Evolutionary conservation across 2,797 vertebrate species (phyloP), one percentile per base, ranked within the genome.

Genomic region (Pempheris klunzingeri): DNA sequence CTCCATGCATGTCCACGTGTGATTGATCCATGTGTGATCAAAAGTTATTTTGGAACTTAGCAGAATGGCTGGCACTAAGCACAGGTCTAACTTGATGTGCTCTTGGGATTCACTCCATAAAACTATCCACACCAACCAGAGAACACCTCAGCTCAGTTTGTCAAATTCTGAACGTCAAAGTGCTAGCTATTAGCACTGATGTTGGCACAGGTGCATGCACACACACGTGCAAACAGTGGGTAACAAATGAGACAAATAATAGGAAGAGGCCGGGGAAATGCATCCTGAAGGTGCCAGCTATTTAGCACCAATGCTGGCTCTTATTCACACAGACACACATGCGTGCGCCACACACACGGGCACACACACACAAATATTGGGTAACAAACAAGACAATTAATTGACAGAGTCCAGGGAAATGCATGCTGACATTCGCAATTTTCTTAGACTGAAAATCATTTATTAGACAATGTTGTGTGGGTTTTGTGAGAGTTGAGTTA

Each of bases 401-500:
- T 86, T 85, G 84, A 85, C 86, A 78, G 78, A 84, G 82, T 84
- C 77, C 34, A 5, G 74, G 79, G 80, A 86, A 83, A 86, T 58
- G 71, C 66, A 36, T 74, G 83, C 86, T 88, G 85, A 90, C 86
- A 88, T 91, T 83, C 84, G 80, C 87, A 84, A 71, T 86, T 92
- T 92, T 89, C 70, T 70, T 59, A 4, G 55, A 85, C 73, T 80
- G 79, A 87, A 87, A 90, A 85, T 83, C 20, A 78, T 84, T 87
- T 81, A 80, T 89, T 86, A 86, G 80, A 89, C 74, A 78, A 77
- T 88, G 72, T 87, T 86, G 69, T 88, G 85, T 90, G 86, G 75
- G 77, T 88, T 91, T 88, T 84, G 74, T 84, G 81, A 77, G 87
- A 87, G 86, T 90, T 87, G 83, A 90, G 89, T 88, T 94, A 92